Conservation (phyloP, 2,113 vertebrate genomes). For the Cricetomys ansorgei region DNA sequence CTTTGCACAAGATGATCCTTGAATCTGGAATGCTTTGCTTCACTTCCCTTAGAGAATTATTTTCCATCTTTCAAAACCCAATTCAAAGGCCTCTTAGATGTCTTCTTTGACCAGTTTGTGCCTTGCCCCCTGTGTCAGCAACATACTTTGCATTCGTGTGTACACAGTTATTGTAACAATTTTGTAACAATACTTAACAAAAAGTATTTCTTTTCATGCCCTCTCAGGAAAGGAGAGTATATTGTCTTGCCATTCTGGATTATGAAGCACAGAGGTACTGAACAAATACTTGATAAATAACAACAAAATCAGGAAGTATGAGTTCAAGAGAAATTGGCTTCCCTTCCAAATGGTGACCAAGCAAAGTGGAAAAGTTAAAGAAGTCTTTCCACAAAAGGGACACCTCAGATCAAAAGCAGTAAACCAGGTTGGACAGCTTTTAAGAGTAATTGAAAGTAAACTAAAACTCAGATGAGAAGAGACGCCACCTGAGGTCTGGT, state of each 20-base stretch:
- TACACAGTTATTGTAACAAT: neutral
- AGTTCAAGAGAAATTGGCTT: conserved; percentile 63
- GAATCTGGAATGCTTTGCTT: neutral
- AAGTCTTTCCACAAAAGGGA: conserved; percentile 42
- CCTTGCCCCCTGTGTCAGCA: neutral
- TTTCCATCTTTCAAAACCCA: neutral
- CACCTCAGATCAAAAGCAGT: conserved; percentile 46
- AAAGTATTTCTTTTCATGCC: neutral
- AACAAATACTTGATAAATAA: neutral
- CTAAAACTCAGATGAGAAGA: conserved; percentile 15
- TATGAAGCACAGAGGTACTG: neutral
- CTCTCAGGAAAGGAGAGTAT: neutral
- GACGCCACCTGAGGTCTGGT: neutral
- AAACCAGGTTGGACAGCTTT: conserved; percentile 49
- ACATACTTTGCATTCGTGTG: neutral
- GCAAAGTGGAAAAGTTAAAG: conserved; percentile 48
- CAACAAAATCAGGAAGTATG: conserved; percentile 20
- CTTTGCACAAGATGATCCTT: neutral
- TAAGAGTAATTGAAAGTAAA: conserved; percentile 36
- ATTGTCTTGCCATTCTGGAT: neutral
- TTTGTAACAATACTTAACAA: no score
- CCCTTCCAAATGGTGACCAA: conserved; percentile 36
- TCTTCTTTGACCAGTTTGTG: neutral
- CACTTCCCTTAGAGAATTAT: neutral
- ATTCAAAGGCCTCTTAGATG: neutral